Evolutionary conservation across 1,140 invertebrate species (phyloP).

Genomic region (Trachymyrmex cornetzi): DNA sequence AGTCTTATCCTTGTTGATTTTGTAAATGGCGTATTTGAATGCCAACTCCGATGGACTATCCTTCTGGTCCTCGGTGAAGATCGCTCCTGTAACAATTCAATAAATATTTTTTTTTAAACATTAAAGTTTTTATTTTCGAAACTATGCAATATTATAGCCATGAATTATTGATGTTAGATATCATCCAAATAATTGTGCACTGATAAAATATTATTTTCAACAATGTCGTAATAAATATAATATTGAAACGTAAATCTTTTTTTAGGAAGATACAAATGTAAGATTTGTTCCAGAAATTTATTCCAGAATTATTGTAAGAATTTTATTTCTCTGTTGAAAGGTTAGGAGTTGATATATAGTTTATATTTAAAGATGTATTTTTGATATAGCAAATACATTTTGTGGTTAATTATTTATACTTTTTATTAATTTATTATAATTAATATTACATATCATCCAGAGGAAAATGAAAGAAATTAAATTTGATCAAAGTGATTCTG

Average conservation of each 20-base stretch:
- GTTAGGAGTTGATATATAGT: neutral
- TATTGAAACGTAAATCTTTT: neutral
- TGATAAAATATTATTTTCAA: neutral
- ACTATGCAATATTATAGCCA: conserved; percentile 10
- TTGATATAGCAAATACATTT: neutral
- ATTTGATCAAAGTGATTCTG: conserved; percentile 5
- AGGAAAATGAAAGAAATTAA: neutral
- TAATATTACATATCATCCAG: neutral
- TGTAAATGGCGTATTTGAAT: conserved; percentile 97
- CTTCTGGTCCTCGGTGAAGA: conserved; percentile 95
- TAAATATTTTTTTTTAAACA: conserved; percentile 36
- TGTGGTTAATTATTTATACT: neutral
- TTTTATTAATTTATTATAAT: conserved; percentile 29
- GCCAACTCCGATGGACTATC: conserved; percentile 94
- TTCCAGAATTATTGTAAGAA: neutral
- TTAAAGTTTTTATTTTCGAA: neutral
- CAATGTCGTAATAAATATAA: neutral
- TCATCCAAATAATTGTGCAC: neutral
- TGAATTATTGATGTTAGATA: conserved; percentile 42
- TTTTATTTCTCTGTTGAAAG: neutral
- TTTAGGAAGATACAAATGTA: neutral
- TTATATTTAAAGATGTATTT: neutral
- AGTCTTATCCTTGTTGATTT: conserved; percentile 94
- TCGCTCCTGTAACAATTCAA: conserved; percentile 91
- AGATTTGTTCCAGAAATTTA: neutral